A percentile compares a stretch with the other conserved stretches of the same genome.
phyloP scores from a whole-genome alignment of 2,888 invertebrate genomes.

The Agonopterix heracliana region DNA sequence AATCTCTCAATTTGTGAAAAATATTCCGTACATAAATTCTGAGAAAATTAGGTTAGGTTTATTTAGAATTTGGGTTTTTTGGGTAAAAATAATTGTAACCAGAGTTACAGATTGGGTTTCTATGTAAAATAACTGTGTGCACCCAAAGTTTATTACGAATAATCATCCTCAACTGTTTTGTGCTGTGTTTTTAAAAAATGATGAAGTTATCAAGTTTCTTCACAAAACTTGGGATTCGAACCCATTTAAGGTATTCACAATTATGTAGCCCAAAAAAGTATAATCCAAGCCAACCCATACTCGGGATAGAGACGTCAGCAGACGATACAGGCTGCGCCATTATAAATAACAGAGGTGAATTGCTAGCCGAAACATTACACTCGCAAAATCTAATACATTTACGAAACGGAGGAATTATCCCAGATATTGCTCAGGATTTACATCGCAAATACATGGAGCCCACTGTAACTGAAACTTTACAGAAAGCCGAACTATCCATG shows the following conservation, averaged over 20 bases:
- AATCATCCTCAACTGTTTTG: no score
- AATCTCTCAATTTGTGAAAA: no score
- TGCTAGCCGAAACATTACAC: conserved; percentile 87
- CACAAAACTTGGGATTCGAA: neutral
- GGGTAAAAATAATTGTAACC: no score
- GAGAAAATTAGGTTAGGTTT: no score
- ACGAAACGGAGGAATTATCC: conserved; percentile 91
- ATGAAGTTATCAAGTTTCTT: conserved; percentile 3
- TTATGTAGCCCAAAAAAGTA: neutral
- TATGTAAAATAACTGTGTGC: no score
- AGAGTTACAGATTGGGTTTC: no score
- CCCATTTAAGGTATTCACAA: neutral
- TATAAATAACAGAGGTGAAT: conserved; percentile 81
- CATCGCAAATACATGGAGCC: conserved; percentile 86
- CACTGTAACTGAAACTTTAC: conserved; percentile 83
- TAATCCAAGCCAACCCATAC: conserved; percentile 44
- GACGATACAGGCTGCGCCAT: conserved; percentile 98
- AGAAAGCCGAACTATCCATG: conserved; percentile 75
- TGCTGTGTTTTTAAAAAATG: conserved; percentile 1
- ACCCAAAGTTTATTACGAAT: no score
- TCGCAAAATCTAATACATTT: conserved; percentile 89
- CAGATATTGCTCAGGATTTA: conserved; percentile 89
- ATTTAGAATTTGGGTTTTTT: no score
- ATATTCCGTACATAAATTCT: no score
- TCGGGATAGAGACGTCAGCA: conserved; percentile 99